A percentile compares a stretch with the other conserved stretches of the same genome.
phyloP scores from a whole-genome alignment of 2,888 invertebrate species.

The Mythimna lalbum region DNA sequence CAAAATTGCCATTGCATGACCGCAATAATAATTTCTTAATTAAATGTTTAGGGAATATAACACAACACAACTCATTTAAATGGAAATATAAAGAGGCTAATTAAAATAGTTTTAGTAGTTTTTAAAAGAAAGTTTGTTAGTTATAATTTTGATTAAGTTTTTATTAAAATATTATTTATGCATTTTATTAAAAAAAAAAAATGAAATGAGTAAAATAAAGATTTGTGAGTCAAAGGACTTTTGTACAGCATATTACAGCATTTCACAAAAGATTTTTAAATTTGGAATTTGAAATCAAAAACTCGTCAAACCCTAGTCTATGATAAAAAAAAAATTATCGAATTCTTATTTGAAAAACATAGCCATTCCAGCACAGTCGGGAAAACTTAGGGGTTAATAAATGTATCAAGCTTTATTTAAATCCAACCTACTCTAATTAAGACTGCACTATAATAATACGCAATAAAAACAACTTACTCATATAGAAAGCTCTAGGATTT shows the following conservation, averaged over 20 bases:
- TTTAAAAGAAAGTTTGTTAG: constrained; percentile 14
- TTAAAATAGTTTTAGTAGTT: constrained; percentile 16
- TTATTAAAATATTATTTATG: too few species aligned
- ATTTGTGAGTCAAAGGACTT: too few species aligned
- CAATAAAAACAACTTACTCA: neutral
- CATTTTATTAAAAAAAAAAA: neutral
- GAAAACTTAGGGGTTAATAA: neutral
- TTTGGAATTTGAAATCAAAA: neutral
- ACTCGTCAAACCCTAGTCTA: too few species aligned
- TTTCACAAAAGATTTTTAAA: neutral
- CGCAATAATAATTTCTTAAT: constrained; percentile 30
- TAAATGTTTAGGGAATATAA: constrained; percentile 35
- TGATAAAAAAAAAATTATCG: neutral
- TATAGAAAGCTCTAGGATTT: constrained; percentile 15
- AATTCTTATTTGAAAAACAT: neutral
- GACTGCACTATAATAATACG: constrained; percentile 7
- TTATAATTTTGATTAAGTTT: constrained; percentile 1
- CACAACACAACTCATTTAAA: constrained; percentile 41
- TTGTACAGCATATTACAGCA: neutral
- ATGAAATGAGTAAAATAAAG: too few species aligned
- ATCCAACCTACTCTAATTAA: neutral
- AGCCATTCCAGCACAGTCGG: too few species aligned
- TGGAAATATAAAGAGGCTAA: constrained; percentile 26
- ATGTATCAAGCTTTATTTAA: neutral
- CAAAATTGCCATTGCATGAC: constrained; percentile 29